Evolutionary conservation across 1,140 invertebrate species (phyloP).

Genomic region (Trinorchestia longiramus): DNA sequence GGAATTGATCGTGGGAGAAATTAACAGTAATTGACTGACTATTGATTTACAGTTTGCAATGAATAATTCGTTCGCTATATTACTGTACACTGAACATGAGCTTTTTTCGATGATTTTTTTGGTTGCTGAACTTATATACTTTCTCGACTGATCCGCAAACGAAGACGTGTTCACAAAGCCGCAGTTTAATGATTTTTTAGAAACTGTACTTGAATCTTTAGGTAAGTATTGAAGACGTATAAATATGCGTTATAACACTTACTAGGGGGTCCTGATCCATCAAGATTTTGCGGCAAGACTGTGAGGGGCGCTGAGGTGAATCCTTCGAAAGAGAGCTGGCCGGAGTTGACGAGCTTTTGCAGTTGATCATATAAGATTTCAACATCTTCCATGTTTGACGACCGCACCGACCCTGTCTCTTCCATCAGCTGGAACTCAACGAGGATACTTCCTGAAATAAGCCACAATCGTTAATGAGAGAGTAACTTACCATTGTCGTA

Average conservation of each 20-base stretch:
- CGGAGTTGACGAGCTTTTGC: constrained; percentile 57
- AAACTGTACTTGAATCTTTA: no score
- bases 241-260: not conserved
- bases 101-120: not conserved
- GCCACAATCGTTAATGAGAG: not conserved
- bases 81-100: not conserved
- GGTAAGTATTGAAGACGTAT: no score
- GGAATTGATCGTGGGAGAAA: no score
- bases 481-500: no score
- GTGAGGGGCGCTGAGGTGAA: constrained; percentile 53
- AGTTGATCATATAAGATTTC: constrained; percentile 44
- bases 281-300: constrained; percentile 56
- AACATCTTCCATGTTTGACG: not conserved
- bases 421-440: constrained; percentile 60
- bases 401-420: constrained; percentile 38
- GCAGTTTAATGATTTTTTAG: no score
- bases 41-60: no score
- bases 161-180: no score
- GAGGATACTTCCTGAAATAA: constrained; percentile 58
- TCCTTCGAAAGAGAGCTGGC: constrained; percentile 49
- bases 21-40: no score
- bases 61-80: no score
- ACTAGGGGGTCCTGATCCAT: constrained; percentile 22
- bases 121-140: not conserved
- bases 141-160: not conserved